A percentile compares a stretch with the other conserved stretches of the same genome.
phyloP scores from a whole-genome alignment of 2,113 vertebrate genomes.

The Thinocorus orbignyianus region DNA sequence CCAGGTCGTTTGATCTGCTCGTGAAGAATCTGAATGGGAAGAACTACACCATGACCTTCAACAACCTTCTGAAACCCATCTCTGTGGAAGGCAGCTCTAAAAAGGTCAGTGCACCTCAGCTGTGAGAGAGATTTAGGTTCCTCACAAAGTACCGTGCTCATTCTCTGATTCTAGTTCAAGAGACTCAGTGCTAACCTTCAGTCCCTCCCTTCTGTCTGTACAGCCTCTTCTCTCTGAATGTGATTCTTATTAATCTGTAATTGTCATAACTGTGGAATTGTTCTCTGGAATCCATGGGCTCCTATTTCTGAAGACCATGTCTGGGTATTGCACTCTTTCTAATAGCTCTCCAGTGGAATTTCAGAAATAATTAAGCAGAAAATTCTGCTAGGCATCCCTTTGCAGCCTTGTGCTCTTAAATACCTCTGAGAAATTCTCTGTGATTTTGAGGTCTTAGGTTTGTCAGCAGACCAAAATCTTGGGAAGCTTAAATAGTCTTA shows the following conservation, averaged over 20 bases:
- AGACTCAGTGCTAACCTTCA: not conserved
- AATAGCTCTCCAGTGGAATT: not conserved
- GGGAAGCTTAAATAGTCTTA: not conserved
- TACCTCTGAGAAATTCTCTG: not conserved
- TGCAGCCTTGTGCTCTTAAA: not conserved
- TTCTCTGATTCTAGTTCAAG: not conserved
- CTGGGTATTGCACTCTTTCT: not conserved
- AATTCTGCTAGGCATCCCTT: not conserved
- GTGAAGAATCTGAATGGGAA: constrained; percentile 92
- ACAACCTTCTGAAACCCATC: constrained; percentile 89
- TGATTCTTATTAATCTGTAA: not conserved
- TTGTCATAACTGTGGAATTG: not conserved
- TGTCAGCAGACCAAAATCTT: not conserved
- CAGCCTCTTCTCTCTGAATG: not conserved
- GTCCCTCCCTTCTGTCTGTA: not conserved
- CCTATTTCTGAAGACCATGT: not conserved
- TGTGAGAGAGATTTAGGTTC: not conserved
- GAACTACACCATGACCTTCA: constrained; percentile 92
- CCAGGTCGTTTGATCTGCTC: constrained; percentile 89
- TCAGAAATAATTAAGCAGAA: not conserved
- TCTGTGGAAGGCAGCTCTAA: constrained; percentile 86
- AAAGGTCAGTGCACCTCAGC: constrained; percentile 79
- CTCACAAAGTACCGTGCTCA: fast-evolving
- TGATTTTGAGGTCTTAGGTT: not conserved
- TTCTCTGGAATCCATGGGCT: not conserved